Evolutionary conservation across 2,113 vertebrate species (phyloP).

Genomic region (Malurus melanocephalus): DNA sequence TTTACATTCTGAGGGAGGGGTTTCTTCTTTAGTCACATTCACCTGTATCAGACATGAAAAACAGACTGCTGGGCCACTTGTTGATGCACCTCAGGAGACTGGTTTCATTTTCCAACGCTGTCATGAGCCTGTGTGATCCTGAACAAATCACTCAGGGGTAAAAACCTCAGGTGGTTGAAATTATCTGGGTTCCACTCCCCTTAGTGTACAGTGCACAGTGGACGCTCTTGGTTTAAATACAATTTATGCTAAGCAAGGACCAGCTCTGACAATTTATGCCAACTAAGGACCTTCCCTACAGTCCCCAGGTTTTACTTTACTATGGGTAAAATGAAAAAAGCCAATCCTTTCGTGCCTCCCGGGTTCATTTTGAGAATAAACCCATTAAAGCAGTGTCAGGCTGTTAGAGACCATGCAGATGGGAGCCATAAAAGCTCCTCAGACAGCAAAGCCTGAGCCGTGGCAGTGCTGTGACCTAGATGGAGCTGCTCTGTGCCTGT

Average conservation of each 20-base stretch:
- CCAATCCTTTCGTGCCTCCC: neutral
- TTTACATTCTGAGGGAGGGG: neutral
- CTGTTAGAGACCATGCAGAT: neutral
- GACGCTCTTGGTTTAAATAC: neutral
- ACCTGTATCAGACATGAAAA: neutral
- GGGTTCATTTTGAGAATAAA: neutral
- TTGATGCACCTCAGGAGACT: neutral
- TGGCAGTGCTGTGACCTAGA: conserved; percentile 45
- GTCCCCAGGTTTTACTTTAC: neutral
- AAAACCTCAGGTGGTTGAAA: neutral
- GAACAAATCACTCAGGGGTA: neutral
- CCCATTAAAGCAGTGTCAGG: neutral
- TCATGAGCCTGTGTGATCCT: neutral
- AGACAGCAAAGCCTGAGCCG: neutral
- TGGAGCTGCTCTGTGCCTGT: conserved; percentile 4
- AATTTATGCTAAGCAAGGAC: neutral
- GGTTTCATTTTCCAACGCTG: neutral
- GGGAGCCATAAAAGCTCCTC: conserved; percentile 44
- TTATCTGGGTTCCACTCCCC: neutral
- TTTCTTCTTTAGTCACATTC: neutral
- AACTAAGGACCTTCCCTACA: neutral
- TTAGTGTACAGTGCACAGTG: neutral
- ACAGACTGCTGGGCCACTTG: neutral
- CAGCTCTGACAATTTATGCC: neutral
- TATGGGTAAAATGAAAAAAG: neutral